phyloP scores from a whole-genome alignment of 30 jellyfish, hydroid and myxozoan genomes.

The Aurelia sp. region DNA sequence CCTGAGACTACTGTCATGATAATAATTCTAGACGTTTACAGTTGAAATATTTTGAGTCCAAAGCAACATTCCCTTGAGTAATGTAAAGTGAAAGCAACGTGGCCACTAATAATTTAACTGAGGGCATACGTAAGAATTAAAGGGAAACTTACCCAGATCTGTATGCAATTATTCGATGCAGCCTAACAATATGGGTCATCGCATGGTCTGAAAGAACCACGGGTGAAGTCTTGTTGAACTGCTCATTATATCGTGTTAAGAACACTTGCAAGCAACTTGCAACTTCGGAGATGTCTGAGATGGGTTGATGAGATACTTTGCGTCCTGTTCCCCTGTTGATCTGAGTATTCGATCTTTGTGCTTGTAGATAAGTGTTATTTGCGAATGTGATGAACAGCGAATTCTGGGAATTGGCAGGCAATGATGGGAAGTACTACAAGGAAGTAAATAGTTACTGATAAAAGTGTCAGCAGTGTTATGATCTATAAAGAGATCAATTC shows the following conservation, averaged over 20 bases:
- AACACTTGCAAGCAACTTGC: constrained; percentile 38
- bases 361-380: constrained; percentile 47
- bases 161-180: constrained; percentile 52
- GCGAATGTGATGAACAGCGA: constrained; percentile 70
- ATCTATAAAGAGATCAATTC: no score
- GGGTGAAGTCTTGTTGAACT: constrained; percentile 51
- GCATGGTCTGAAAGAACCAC: constrained; percentile 54
- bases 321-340: constrained; percentile 17
- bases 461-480: no score
- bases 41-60: no score
- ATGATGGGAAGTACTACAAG: constrained; percentile 57
- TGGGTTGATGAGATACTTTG: constrained; percentile 50
- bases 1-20: no score
- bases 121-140: background rate
- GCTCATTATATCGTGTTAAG: constrained; percentile 64
- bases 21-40: no score
- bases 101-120: no score
- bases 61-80: no score
- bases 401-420: constrained; percentile 69
- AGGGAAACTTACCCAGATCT: constrained; percentile 45
- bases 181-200: constrained; percentile 47
- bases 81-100: no score
- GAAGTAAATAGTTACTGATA: no score
- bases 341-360: constrained; percentile 61
- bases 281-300: constrained; percentile 31